Percentiles rank a stretch among this genome's conserved stretches.
Evolutionary conservation across 2,888 invertebrate species (phyloP).

Genomic region (Endotricha flammealis): DNA sequence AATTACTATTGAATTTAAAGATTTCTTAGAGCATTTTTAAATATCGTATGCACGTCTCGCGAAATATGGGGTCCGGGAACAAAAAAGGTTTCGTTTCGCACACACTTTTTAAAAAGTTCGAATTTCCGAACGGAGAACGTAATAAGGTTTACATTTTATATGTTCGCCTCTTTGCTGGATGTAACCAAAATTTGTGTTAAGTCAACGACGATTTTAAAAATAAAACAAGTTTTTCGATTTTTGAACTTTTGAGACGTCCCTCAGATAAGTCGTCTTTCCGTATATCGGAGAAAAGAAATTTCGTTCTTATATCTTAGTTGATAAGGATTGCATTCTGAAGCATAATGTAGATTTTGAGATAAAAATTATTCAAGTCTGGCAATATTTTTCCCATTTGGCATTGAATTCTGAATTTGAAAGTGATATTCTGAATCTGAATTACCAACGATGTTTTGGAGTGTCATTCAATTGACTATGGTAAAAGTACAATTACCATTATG

Average conservation of each 20-base stretch:
- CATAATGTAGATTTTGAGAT: slow-evolving; percentile 19
- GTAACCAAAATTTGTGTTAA: slow-evolving; percentile 26
- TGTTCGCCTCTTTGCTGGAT: slow-evolving; percentile 32
- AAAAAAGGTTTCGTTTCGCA: slow-evolving; percentile 37
- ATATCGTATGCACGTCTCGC: slow-evolving; percentile 62
- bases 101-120: slow-evolving; percentile 30
- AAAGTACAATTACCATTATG: no score
- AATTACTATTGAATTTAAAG: slow-evolving; percentile 76
- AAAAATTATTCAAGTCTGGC: slow-evolving; percentile 25
- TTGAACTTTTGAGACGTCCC: slow-evolving; percentile 31
- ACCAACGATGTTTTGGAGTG: slow-evolving; percentile 4
- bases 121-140: slow-evolving; percentile 35
- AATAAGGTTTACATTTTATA: slow-evolving; percentile 60
- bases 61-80: slow-evolving; percentile 44
- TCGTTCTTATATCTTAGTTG: slow-evolving; percentile 16
- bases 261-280: slow-evolving; percentile 9
- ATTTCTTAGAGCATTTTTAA: slow-evolving; percentile 67
- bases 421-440: slow-evolving; percentile 20
- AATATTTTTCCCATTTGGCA: slow-evolving; percentile 22
- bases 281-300: slow-evolving; percentile 11
- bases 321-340: slow-evolving; percentile 17
- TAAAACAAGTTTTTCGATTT: slow-evolving; percentile 58
- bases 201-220: slow-evolving; percentile 51
- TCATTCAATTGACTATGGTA: background rate
- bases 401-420: slow-evolving; percentile 16